These are phyloP conservation scores for Accipiter virgatus DNA, from an alignment of 2,113 vertebrate genomes.

Conservation along the genomic window DNA sequence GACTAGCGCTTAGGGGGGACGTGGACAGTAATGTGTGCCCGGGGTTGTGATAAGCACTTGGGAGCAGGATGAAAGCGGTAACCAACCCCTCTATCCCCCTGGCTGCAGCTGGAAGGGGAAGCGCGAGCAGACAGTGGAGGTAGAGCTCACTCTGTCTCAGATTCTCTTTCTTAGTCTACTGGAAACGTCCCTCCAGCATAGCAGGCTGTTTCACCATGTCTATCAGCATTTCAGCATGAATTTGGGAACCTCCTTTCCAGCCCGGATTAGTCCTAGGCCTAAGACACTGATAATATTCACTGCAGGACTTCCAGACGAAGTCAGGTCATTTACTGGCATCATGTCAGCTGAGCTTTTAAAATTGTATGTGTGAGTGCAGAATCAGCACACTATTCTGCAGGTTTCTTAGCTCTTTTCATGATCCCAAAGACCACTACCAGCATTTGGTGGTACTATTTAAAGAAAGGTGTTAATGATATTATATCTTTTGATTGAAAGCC, in stretches of 20 bases:
- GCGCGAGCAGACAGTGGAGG: not conserved
- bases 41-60: not conserved
- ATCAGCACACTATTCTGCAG: not conserved
- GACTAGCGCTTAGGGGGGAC: accelerated
- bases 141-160: not conserved
- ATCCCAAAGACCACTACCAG: not conserved
- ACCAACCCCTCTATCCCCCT: not conserved
- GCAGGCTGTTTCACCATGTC: not conserved
- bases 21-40: not conserved
- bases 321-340: not conserved
- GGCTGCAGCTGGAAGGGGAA: not conserved
- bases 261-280: not conserved
- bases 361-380: not conserved
- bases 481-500: not conserved
- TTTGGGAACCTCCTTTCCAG: not conserved
- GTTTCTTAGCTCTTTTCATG: not conserved
- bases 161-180: not conserved
- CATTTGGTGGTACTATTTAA: not conserved
- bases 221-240: not conserved
- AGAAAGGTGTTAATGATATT: not conserved
- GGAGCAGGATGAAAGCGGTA: not conserved
- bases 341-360: not conserved
- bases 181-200: not conserved
- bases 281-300: not conserved
- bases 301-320: not conserved